Conservation (phyloP, 1,140 invertebrate genomes). For the Melipona quadrifasciata region DNA sequence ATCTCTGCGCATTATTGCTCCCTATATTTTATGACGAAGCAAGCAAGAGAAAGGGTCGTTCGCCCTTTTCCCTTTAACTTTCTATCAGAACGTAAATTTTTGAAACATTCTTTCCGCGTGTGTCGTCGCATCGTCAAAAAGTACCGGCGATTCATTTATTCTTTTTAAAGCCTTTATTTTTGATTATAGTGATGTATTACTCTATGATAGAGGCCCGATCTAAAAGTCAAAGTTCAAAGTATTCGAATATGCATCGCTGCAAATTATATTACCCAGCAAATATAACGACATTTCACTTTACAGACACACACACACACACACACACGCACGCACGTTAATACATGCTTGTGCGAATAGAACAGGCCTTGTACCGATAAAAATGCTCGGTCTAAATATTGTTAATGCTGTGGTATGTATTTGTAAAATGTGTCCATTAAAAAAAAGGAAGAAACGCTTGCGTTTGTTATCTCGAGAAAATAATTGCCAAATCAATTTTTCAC, state of each 20-base stretch:
- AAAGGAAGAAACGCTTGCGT: background rate
- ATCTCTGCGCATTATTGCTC: too few species aligned
- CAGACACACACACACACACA: background rate
- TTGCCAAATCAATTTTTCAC: background rate
- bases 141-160: conserved; percentile 15
- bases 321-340: background rate
- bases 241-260: conserved; percentile 18
- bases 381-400: background rate
- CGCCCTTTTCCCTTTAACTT: background rate
- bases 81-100: background rate
- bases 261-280: conserved; percentile 21
- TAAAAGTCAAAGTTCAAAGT: conserved; percentile 33
- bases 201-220: conserved; percentile 12
- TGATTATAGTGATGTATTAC: conserved; percentile 9
- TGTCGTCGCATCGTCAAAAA: background rate
- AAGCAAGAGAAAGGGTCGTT: too few species aligned
- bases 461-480: background rate
- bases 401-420: background rate
- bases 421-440: background rate
- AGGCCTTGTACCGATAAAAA: conserved; percentile 13
- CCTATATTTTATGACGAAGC: too few species aligned
- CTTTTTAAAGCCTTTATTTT: conserved; percentile 25
- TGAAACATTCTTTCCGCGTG: background rate
- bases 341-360: conserved; percentile 2
- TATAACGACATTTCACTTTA: conserved; percentile 29